Percentiles rank a stretch among this genome's conserved stretches.
phyloP scores from a whole-genome alignment of 2,113 vertebrate species.

The Amblyornis subalaris region DNA sequence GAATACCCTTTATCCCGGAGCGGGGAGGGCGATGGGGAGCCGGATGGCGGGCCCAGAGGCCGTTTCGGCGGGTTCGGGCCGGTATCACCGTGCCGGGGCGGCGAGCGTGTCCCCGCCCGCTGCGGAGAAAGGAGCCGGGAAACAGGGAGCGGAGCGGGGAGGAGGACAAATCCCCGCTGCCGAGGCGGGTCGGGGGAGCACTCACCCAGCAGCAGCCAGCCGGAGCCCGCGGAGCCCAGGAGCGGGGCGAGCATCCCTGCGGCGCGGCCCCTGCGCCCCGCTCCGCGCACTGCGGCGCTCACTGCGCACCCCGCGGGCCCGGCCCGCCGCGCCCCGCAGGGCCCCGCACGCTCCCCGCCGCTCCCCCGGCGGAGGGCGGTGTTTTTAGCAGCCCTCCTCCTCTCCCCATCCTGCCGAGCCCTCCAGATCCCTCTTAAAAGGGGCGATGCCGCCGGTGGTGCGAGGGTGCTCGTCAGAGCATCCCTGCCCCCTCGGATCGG shows the following conservation, averaged over 20 bases:
- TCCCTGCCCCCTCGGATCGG: neutral
- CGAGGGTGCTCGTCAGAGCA: neutral
- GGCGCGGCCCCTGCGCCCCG: constrained; percentile 15
- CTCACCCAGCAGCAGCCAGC: constrained; percentile 77
- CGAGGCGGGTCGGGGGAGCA: neutral
- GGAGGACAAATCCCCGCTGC: neutral
- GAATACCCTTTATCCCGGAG: neutral
- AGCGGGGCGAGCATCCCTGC: constrained; percentile 76
- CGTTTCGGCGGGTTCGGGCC: neutral
- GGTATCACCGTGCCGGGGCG: neutral
- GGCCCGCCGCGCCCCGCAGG: neutral
- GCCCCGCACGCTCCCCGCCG: neutral
- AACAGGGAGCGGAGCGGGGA: neutral
- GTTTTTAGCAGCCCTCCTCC: constrained; percentile 31
- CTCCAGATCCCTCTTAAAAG: neutral
- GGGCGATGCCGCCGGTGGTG: neutral
- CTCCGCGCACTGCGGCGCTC: constrained; percentile 18
- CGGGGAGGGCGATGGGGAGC: neutral
- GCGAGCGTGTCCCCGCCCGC: neutral
- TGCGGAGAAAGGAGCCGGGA: neutral
- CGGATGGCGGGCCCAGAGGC: neutral
- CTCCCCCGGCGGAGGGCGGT: neutral
- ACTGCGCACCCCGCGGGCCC: constrained; percentile 5
- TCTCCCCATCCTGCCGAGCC: neutral
- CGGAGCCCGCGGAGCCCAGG: constrained; percentile 70